Evolutionary conservation across 2,888 invertebrate genomes (phyloP).

Genomic region (Yponomeuta evonymella): DNA sequence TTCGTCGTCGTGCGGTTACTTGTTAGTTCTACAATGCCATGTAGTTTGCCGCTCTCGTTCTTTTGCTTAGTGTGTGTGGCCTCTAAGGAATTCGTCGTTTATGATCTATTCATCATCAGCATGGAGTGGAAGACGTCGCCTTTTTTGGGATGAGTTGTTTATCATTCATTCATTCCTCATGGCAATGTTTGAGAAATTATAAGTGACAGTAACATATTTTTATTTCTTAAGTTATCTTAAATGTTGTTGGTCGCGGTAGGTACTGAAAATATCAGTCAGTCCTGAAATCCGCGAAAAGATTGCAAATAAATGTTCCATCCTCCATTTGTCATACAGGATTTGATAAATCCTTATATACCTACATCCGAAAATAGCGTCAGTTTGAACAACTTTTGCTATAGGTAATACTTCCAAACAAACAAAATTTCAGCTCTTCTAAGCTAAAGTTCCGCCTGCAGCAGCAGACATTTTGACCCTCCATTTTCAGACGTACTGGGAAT

Average conservation of each 20-base stretch:
- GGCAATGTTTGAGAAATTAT: neutral
- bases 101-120: neutral
- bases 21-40: neutral
- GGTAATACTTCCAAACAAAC: too few relatives aligned
- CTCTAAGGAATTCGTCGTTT: neutral
- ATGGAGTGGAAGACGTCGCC: neutral
- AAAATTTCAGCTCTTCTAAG: too few relatives aligned
- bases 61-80: neutral
- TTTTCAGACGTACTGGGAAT: too few relatives aligned
- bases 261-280: constrained; percentile 2
- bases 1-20: neutral
- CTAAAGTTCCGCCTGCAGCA: too few relatives aligned
- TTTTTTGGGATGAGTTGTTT: neutral
- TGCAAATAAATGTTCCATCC: constrained; percentile 16
- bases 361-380: too few relatives aligned
- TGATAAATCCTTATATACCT: too few relatives aligned
- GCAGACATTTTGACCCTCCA: too few relatives aligned
- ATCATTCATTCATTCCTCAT: neutral
- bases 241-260: neutral
- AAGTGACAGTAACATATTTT: neutral
- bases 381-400: too few relatives aligned
- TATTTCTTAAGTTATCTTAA: neutral
- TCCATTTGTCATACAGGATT: neutral
- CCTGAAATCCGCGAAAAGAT: neutral
- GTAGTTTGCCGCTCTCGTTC: neutral